Evolutionary conservation across 2,888 invertebrate species (phyloP).

Genomic region (Orgyia antiqua): DNA sequence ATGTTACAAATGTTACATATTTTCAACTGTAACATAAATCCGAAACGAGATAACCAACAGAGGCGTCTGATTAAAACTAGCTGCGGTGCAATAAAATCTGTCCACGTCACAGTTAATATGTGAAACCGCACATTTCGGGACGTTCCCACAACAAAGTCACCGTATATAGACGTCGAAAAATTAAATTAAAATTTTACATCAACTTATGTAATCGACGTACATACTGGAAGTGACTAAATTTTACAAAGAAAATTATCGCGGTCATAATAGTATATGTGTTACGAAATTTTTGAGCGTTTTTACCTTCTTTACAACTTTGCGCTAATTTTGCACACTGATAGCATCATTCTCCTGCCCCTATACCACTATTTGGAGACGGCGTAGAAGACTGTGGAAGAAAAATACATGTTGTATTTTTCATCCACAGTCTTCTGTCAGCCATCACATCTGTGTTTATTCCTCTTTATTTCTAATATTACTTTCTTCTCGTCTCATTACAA

Average conservation of each 20-base stretch:
- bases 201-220: conserved; percentile 8
- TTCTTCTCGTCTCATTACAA: too few relatives aligned
- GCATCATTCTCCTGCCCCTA: too few relatives aligned
- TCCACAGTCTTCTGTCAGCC: too few relatives aligned
- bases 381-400: too few relatives aligned
- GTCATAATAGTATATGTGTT: too few relatives aligned
- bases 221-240: conserved; percentile 14
- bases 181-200: conserved; percentile 51
- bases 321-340: too few relatives aligned
- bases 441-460: too few relatives aligned
- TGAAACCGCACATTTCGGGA: conserved; percentile 45
- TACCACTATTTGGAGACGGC: too few relatives aligned
- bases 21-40: conserved; percentile 14
- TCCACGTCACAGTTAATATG: conserved; percentile 45
- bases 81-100: conserved; percentile 43
- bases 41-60: conserved; percentile 22
- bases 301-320: too few relatives aligned
- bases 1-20: conserved; percentile 6
- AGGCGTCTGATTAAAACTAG: conserved; percentile 37
- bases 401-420: too few relatives aligned
- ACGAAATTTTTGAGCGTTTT: too few relatives aligned
- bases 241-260: not conserved
- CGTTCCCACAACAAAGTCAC: conserved; percentile 52
- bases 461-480: too few relatives aligned
- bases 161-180: conserved; percentile 48